Conservation (phyloP, 2,113 vertebrate genomes). For the Paramisgurnus dabryanus region DNA sequence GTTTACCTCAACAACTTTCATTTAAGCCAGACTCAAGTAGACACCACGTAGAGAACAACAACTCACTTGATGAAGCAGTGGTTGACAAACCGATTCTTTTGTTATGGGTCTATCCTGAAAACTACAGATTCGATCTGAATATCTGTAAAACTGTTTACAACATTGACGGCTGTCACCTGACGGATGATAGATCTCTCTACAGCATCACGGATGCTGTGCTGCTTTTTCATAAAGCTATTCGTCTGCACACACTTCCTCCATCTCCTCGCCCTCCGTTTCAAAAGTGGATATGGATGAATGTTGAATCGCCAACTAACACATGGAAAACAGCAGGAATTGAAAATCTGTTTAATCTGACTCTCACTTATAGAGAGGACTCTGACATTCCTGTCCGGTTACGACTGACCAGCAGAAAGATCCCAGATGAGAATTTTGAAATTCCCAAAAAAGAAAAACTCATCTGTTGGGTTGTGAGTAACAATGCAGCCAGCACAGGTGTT, state of each 20-base stretch:
- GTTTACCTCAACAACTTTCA: background rate
- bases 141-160: constrained; percentile 78
- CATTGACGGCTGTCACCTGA: constrained; percentile 82
- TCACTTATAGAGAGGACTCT: constrained; percentile 82
- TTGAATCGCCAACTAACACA: constrained; percentile 82
- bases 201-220: constrained; percentile 78
- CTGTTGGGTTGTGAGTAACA: too few species aligned
- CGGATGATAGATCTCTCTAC: constrained; percentile 78
- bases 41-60: background rate
- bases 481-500: too few species aligned
- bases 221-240: constrained; percentile 79
- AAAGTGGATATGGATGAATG: constrained; percentile 89
- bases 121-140: constrained; percentile 78
- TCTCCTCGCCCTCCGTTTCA: constrained; percentile 80
- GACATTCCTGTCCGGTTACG: too few species aligned
- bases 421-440: too few species aligned
- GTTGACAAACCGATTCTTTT: constrained; percentile 79
- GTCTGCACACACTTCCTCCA: constrained; percentile 81
- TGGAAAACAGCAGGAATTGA: constrained; percentile 79
- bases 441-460: too few species aligned
- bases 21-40: background rate
- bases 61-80: background rate
- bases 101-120: constrained; percentile 86
- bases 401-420: too few species aligned
- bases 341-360: constrained; percentile 83